Evolutionary conservation across 2,797 vertebrate genomes (phyloP).

Genomic region (Dipus sagitta): DNA sequence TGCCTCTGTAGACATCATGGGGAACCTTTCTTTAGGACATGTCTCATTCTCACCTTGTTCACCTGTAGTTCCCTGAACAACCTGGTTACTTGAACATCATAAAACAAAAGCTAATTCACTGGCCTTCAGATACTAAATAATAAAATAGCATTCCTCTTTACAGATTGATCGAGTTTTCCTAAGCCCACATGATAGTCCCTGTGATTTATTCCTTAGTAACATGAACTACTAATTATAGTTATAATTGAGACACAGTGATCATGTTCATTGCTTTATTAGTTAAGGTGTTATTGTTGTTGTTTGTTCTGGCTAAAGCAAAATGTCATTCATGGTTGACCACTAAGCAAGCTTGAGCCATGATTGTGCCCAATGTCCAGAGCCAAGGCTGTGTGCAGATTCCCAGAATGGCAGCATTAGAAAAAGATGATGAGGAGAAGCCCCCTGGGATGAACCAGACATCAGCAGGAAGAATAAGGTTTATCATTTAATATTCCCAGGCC

Average conservation of each 20-base stretch:
- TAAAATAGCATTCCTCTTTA: not conserved
- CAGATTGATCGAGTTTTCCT: not conserved
- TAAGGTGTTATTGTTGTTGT: not conserved
- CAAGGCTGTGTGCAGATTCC: not conserved
- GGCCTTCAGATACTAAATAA: constrained; percentile 15
- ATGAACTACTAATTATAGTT: constrained; percentile 54
- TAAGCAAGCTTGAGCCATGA: not conserved
- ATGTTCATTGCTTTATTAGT: not conserved
- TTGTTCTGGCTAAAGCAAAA: not conserved
- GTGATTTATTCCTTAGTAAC: not conserved
- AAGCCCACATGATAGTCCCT: not conserved
- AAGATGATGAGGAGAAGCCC: not conserved
- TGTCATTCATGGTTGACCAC: not conserved
- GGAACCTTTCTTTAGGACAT: no score
- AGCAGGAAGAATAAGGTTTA: not conserved
- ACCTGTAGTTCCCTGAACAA: not conserved
- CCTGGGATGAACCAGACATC: accelerated
- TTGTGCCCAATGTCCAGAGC: not conserved
- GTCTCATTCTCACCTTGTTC: not conserved
- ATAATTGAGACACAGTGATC: not conserved
- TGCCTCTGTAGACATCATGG: accelerated
- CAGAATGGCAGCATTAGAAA: not conserved
- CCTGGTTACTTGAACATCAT: not conserved
- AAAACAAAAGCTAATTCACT: not conserved
- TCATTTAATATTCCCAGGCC: not conserved